These are phyloP conservation scores for Eremophila alpestris DNA, from an alignment of 2,797 vertebrate genomes.

Conservation along the genomic window DNA sequence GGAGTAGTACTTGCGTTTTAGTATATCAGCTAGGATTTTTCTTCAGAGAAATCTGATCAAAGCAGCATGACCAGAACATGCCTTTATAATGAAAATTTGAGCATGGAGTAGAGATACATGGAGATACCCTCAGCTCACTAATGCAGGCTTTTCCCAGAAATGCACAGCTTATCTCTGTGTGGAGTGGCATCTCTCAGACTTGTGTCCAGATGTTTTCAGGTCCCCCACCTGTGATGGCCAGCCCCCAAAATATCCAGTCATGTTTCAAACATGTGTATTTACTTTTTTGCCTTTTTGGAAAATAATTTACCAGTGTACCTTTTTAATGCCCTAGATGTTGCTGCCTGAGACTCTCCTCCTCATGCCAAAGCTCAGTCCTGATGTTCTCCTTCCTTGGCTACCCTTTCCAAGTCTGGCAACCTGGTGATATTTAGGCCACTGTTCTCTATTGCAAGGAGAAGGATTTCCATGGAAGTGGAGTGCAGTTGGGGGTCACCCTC, in stretches of 20 bases:
- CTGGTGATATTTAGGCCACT: accelerated
- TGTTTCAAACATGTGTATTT: not conserved
- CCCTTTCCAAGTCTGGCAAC: not conserved
- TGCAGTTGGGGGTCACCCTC: not conserved
- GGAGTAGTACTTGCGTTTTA: not conserved
- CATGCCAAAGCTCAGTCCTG: not conserved
- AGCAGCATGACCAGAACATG: not conserved
- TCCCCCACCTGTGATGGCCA: not conserved
- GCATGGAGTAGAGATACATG: not conserved
- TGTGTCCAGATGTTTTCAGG: not conserved
- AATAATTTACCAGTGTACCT: not conserved
- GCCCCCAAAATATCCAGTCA: not conserved
- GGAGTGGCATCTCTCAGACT: not conserved
- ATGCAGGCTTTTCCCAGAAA: not conserved
- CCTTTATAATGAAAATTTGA: not conserved
- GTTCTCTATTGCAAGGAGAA: not conserved
- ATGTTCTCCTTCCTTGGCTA: not conserved
- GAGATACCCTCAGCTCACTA: not conserved
- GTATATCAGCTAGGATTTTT: not conserved
- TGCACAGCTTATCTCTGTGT: not conserved
- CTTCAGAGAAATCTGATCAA: not conserved
- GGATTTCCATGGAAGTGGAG: not conserved
- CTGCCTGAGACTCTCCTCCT: not conserved
- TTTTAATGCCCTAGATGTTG: not conserved
- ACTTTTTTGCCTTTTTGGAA: not conserved